These are phyloP conservation scores for Alfaro cultratus DNA, from an alignment of 2,797 vertebrate genomes.

Conservation along the genomic window DNA sequence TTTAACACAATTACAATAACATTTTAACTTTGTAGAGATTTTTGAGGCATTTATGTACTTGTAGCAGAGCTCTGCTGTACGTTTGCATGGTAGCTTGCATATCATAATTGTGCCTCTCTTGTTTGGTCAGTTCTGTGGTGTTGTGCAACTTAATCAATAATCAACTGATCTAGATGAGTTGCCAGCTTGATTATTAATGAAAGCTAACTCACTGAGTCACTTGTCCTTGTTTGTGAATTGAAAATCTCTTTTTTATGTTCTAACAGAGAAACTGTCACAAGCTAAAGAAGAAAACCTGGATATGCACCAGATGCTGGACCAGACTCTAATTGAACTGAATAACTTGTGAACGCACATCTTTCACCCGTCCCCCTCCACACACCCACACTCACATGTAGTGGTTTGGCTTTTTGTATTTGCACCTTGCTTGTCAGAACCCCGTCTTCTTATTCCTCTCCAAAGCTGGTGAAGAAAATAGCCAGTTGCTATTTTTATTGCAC, in stretches of 20 bases:
- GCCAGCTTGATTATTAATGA: slow-evolving; percentile 49
- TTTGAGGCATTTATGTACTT: background rate
- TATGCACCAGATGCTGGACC: slow-evolving; percentile 99
- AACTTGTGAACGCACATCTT: slow-evolving; percentile 93
- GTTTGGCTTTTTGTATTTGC: slow-evolving; percentile 77
- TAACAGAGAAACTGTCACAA: slow-evolving; percentile 98
- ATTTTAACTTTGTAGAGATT: background rate
- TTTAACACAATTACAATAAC: background rate
- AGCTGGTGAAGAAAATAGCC: slow-evolving; percentile 63
- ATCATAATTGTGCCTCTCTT: slow-evolving; percentile 25
- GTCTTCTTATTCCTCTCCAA: slow-evolving; percentile 47
- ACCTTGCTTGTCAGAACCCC: slow-evolving; percentile 86
- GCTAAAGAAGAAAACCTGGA: slow-evolving; percentile 99
- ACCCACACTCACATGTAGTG: slow-evolving; percentile 40
- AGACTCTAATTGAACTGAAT: slow-evolving; percentile 99
- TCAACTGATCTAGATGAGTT: slow-evolving; percentile 40
- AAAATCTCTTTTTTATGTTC: slow-evolving; percentile 87
- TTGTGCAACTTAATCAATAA: slow-evolving; percentile 13
- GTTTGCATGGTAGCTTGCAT: slow-evolving; percentile 55
- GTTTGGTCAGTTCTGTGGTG: slow-evolving; percentile 23
- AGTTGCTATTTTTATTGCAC: slow-evolving; percentile 66
- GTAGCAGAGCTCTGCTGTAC: slow-evolving; percentile 14
- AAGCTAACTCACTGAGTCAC: slow-evolving; percentile 47
- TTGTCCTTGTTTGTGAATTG: slow-evolving; percentile 49
- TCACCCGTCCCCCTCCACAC: slow-evolving; percentile 43